phyloP scores from a whole-genome alignment of 2,797 vertebrate genomes.

The Amblyopsis hoosieri region DNA sequence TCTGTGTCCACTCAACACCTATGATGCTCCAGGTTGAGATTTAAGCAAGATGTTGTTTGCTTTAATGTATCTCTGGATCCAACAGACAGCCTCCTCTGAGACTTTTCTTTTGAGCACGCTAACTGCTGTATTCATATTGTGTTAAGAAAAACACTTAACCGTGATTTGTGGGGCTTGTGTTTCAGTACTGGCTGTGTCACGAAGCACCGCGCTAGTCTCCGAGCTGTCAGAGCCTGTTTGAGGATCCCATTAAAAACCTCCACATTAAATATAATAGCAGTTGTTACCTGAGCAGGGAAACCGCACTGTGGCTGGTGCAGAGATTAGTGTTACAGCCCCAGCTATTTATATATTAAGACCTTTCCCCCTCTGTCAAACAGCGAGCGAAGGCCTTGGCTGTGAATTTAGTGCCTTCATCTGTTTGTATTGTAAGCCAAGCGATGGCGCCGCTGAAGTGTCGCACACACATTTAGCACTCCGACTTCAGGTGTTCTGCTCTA shows the following conservation, averaged over 20 bases:
- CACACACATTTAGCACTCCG: slow-evolving; percentile 36
- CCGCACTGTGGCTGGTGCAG: slow-evolving; percentile 43
- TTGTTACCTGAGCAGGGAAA: slow-evolving; percentile 58
- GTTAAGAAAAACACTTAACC: slow-evolving; percentile 29
- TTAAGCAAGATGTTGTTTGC: background rate
- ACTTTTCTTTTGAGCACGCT: slow-evolving; percentile 2
- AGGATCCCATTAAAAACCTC: slow-evolving; percentile 58
- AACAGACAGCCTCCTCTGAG: slow-evolving; percentile 3
- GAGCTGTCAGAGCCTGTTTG: slow-evolving; percentile 55
- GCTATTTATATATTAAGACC: slow-evolving; percentile 48
- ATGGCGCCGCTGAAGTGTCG: slow-evolving; percentile 20
- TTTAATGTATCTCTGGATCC: background rate
- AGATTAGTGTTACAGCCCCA: slow-evolving; percentile 45
- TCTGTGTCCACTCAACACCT: slow-evolving; percentile 24
- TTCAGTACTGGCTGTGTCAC: slow-evolving; percentile 30
- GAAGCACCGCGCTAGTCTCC: slow-evolving; percentile 32
- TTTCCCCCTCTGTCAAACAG: slow-evolving; percentile 39
- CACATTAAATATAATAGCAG: slow-evolving; percentile 61
- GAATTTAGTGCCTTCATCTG: slow-evolving; percentile 38
- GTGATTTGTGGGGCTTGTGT: slow-evolving; percentile 22
- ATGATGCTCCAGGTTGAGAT: slow-evolving; percentile 3
- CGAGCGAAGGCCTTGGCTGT: slow-evolving; percentile 31
- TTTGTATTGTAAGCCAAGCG: slow-evolving; percentile 31
- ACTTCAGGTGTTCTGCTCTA: slow-evolving; percentile 9
- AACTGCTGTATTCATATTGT: slow-evolving; percentile 15